Conservation (phyloP, 2,888 invertebrate species). For the Scaptomyza reducta region DNA sequence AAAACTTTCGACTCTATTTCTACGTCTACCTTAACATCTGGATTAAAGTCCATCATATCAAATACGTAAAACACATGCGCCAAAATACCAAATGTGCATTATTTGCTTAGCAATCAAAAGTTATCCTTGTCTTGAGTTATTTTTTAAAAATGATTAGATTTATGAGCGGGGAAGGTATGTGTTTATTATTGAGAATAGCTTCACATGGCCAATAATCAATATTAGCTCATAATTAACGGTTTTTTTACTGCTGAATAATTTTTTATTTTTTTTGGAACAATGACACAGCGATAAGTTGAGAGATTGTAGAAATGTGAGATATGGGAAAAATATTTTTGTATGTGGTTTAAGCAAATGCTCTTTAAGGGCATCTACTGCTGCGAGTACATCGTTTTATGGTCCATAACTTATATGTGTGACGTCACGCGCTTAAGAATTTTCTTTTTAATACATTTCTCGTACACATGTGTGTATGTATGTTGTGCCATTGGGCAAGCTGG, state of each 20-base stretch:
- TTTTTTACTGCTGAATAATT: background rate
- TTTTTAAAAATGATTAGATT: too few species aligned
- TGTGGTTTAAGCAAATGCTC: too few species aligned
- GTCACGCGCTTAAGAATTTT: conserved; percentile 5
- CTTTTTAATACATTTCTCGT: background rate
- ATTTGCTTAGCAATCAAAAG: background rate
- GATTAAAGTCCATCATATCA: background rate
- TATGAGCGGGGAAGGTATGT: too few species aligned
- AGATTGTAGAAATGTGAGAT: too few species aligned
- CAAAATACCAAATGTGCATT: background rate
- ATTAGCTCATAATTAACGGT: background rate
- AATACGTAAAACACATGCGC: background rate
- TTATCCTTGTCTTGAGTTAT: background rate
- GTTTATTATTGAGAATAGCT: too few species aligned
- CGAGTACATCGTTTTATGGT: background rate
- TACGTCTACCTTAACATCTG: too few species aligned
- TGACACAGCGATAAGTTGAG: background rate
- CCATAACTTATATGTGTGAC: conserved; percentile 7
- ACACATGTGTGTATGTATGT: conserved; percentile 1
- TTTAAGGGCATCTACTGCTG: background rate
- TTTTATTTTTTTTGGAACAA: background rate
- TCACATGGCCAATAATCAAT: too few species aligned
- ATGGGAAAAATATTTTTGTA: too few species aligned
- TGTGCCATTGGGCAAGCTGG: conserved; percentile 1
- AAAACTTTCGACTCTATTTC: too few species aligned